phyloP scores from a whole-genome alignment of 2,888 invertebrate species.

The Polydrusus pterygomalis region DNA sequence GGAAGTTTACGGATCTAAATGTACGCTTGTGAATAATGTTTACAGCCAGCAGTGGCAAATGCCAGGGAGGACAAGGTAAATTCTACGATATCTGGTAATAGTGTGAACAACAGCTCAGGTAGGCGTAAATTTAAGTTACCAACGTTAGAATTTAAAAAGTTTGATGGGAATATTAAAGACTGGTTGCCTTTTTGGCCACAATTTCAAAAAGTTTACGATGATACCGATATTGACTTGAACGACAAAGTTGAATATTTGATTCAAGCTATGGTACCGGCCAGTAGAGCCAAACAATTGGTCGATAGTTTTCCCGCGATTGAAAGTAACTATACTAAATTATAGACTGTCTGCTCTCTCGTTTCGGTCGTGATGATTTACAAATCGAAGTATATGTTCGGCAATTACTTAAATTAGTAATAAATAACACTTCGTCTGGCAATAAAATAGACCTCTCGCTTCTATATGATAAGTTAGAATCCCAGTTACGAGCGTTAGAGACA shows the following conservation, averaged over 20 bases:
- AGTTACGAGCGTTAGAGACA: slow-evolving; percentile 61
- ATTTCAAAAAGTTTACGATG: slow-evolving; percentile 59
- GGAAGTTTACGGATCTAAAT: no score
- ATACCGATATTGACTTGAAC: no score
- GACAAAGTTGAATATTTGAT: slow-evolving; percentile 58
- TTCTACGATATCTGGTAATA: no score
- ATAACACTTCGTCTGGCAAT: slow-evolving; percentile 44
- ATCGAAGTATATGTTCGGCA: slow-evolving; percentile 62
- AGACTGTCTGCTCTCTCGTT: slow-evolving; percentile 59
- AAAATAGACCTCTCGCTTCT: slow-evolving; percentile 50
- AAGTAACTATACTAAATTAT: slow-evolving; percentile 5
- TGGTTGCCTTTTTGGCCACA: slow-evolving; percentile 60
- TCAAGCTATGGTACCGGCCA: no score
- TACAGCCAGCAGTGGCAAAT: no score
- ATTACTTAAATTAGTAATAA: slow-evolving; percentile 61
- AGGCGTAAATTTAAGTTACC: slow-evolving; percentile 52
- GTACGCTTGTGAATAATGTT: no score
- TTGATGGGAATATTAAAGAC: slow-evolving; percentile 30
- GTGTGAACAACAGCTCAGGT: no score
- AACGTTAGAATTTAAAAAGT: slow-evolving; percentile 41
- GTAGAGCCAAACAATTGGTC: no score
- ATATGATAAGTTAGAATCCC: slow-evolving; percentile 63
- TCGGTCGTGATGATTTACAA: slow-evolving; percentile 62
- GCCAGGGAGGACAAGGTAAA: no score
- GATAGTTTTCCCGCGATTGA: no score